A percentile compares a stretch with the other conserved stretches of the same genome.
Evolutionary conservation across 2,113 vertebrate genomes (phyloP).

Genomic region (Cavia porcellus): DNA sequence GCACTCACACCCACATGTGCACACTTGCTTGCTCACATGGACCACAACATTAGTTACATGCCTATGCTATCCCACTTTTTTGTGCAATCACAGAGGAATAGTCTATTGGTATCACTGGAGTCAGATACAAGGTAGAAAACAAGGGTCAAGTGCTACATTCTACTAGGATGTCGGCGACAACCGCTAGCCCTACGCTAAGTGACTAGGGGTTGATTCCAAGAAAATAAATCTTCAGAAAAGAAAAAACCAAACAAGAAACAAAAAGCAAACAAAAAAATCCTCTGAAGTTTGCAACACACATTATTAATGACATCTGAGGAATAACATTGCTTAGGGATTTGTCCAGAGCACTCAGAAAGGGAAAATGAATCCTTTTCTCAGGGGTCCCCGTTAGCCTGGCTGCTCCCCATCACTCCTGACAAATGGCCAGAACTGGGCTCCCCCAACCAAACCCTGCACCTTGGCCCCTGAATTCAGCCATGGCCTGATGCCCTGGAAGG

Average conservation of each 20-base stretch:
- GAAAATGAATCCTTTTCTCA: background rate
- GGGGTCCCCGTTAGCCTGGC: background rate
- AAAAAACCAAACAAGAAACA: constrained; percentile 53
- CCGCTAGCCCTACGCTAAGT: constrained; percentile 83
- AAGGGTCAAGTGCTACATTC: constrained; percentile 93
- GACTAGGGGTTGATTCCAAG: constrained; percentile 73
- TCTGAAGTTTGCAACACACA: constrained; percentile 81
- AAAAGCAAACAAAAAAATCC: background rate
- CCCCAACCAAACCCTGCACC: constrained; percentile 9
- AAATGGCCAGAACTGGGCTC: constrained; percentile 49
- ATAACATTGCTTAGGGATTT: constrained; percentile 87
- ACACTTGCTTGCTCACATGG: constrained; percentile 83
- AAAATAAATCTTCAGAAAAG: constrained; percentile 70
- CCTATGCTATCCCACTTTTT: constrained; percentile 93
- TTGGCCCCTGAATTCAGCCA: constrained; percentile 27
- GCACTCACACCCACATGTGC: constrained; percentile 77
- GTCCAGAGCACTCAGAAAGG: constrained; percentile 85
- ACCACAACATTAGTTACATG: constrained; percentile 94
- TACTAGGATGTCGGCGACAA: constrained; percentile 89
- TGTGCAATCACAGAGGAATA: constrained; percentile 96
- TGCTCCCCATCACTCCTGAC: background rate
- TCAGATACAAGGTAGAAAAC: constrained; percentile 89
- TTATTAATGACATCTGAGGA: constrained; percentile 84
- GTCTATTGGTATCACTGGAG: constrained; percentile 94
- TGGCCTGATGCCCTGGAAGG: constrained; percentile 40